Percentiles rank a stretch among this genome's conserved stretches.
Conservation (phyloP, 2,113 vertebrate species). For the Notothenia rossii region DNA sequence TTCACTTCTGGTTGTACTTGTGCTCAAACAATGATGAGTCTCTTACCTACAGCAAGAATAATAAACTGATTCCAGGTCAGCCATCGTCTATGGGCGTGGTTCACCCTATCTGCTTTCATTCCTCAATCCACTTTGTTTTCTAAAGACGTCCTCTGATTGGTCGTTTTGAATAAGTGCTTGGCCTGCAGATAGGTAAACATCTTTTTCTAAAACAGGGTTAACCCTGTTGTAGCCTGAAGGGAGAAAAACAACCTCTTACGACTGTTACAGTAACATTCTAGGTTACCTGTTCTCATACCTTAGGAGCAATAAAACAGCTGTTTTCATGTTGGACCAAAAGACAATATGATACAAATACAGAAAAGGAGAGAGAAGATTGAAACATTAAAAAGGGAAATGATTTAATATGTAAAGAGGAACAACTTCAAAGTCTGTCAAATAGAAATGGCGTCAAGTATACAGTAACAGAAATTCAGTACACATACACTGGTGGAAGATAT, state of each 20-base stretch:
- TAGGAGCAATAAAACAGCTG: not conserved
- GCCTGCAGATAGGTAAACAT: constrained; percentile 46
- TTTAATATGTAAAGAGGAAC: not conserved
- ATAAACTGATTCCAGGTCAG: constrained; percentile 44
- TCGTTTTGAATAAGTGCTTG: constrained; percentile 54
- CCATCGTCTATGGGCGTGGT: constrained; percentile 28
- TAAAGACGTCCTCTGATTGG: constrained; percentile 56
- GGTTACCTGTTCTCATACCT: not conserved
- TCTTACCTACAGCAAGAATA: constrained; percentile 14
- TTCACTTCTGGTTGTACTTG: constrained; percentile 23
- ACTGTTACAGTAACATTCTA: constrained; percentile 1
- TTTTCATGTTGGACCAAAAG: not conserved
- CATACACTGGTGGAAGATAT: not conserved
- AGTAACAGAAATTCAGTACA: not conserved
- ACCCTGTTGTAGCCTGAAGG: constrained; percentile 31
- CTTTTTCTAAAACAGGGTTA: constrained; percentile 35
- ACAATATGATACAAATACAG: not conserved
- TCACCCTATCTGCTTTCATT: constrained; percentile 49
- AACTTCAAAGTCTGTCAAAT: not conserved
- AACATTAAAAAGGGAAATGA: not conserved
- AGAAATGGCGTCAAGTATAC: not conserved
- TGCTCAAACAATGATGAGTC: constrained; percentile 13
- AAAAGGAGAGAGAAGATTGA: not conserved
- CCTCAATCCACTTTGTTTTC: constrained; percentile 14
- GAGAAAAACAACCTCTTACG: constrained; percentile 9